Evolutionary conservation across 2,888 invertebrate genomes (phyloP), one percentile per base, ranked within the genome.

Genomic region (Hoplodrina blanda): DNA sequence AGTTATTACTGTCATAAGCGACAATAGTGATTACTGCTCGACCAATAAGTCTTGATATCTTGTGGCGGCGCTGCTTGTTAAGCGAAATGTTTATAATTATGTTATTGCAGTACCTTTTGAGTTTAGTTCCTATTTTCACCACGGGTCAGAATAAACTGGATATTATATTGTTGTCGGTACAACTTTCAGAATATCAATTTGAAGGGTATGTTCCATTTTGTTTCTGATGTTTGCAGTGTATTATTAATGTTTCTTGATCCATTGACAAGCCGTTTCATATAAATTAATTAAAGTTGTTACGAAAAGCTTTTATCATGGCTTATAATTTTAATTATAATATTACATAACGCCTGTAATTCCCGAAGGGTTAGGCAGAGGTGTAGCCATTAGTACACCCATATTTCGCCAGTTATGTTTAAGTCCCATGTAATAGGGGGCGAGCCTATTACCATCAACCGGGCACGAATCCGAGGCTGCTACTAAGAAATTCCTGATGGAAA

Each of bases 1-100:
- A 69, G 63, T 79, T 69, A 82, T 82, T 82, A 82, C 59, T 74
- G 72, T 71, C 81, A 60, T 52, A 62, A 70, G 53, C 20, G 49
- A 8, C 55, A 46, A 25, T 25, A 62, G 63, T 73, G 33, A 76
- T 80, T 76, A 76, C 2, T 54, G 17, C 0, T 1, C 8, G 46
- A 25, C 76, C 50, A 55, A 46, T 49, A 19, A 15, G 15, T 49
- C 37, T 60, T 76, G 80, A 62, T 15, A 44, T 15, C 54, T 75
- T 10, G 33, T 20, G 50, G n/a, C 7, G 17, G 76, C 53, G 57
- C 20, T 59, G 50, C 37, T 44, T 10, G 53, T 57, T 53, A 62
- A 64, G 37, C 7, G 59, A 59, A 59, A 77, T 30, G 20, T 50
- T 46, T 46, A 41, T 54, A 55, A 76, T 46, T 50, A 50, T 50